Percentiles rank a stretch among this genome's conserved stretches.
Conservation (phyloP, 2,797 vertebrate genomes). For the Lithobates sylvaticus region DNA sequence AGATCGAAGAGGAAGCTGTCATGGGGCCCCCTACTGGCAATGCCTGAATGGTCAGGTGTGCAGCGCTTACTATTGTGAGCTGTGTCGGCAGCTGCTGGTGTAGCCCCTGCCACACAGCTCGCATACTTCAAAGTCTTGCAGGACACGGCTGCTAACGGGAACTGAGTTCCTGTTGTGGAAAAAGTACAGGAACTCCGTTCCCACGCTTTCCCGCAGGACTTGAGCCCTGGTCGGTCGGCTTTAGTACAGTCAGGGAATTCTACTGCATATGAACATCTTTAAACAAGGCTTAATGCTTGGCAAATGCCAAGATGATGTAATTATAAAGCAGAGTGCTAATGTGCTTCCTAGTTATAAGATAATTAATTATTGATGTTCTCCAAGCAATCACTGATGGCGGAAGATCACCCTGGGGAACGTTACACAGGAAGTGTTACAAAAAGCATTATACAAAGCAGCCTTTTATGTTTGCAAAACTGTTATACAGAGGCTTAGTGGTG, state of each 20-base stretch:
- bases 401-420: not conserved
- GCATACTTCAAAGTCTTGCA: too few relatives aligned
- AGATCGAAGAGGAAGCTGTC: too few relatives aligned
- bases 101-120: too few relatives aligned
- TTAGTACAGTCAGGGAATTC: not conserved
- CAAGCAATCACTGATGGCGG: not conserved
- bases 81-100: too few relatives aligned
- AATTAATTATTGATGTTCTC: conserved; percentile 7
- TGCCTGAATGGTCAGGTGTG: too few relatives aligned
- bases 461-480: not conserved
- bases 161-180: too few relatives aligned
- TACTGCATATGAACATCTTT: not conserved
- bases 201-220: too few relatives aligned
- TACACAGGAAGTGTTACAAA: not conserved
- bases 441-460: not conserved
- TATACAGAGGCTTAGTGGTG: not conserved
- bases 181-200: too few relatives aligned
- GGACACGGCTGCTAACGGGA: too few relatives aligned
- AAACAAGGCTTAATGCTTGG: not conserved
- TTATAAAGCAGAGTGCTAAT: not conserved
- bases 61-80: too few relatives aligned
- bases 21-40: too few relatives aligned
- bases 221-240: too few relatives aligned
- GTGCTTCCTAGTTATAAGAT: not conserved
- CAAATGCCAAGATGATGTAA: not conserved